Evolutionary conservation across 2,113 vertebrate species (phyloP).

Genomic region (Pseudolaguvia tuberculata): DNA sequence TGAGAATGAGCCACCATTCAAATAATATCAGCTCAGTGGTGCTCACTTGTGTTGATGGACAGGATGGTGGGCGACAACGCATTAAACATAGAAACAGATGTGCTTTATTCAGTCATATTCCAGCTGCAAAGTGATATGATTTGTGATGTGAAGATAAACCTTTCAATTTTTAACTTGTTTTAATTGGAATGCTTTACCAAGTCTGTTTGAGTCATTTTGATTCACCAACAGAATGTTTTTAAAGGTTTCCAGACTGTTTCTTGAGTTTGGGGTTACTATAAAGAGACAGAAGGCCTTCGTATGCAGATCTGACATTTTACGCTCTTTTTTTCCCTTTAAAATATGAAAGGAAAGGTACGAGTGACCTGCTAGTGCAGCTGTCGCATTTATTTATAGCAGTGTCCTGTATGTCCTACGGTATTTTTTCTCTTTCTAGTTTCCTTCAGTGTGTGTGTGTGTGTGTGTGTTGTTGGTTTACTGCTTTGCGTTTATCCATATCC

Average conservation of each 20-base stretch:
- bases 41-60: neutral
- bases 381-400: constrained; percentile 43
- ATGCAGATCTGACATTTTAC: neutral
- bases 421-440: constrained; percentile 39
- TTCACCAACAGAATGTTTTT: neutral
- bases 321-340: neutral
- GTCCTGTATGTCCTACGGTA: constrained; percentile 44
- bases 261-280: neutral
- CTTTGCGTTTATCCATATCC: neutral
- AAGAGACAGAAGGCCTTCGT: constrained; percentile 20
- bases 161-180: neutral
- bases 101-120: neutral
- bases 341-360: neutral
- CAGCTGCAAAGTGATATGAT: neutral
- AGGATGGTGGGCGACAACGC: neutral
- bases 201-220: neutral
- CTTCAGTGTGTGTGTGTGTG: neutral
- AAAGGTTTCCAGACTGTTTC: constrained; percentile 20
- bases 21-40: constrained; percentile 8
- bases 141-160: neutral
- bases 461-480: neutral
- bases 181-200: neutral
- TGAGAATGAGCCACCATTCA: constrained; percentile 9
- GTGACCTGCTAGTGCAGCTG: constrained; percentile 6
- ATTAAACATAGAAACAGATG: constrained; percentile 1